Evolutionary conservation across 2,888 invertebrate genomes (phyloP).

Genomic region (Tetragnatha montana): DNA sequence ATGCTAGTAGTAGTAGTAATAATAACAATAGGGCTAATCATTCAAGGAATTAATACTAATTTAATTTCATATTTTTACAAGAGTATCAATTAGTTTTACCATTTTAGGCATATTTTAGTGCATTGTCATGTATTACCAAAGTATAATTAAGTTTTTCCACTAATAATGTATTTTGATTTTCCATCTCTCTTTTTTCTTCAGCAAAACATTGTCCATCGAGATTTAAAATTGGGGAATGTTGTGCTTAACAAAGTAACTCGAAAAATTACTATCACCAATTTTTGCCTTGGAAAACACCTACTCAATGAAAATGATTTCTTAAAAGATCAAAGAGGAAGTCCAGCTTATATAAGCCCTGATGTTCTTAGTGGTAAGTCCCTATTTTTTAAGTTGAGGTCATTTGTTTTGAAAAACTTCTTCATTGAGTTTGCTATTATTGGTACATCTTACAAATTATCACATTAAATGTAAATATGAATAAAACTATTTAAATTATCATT

Average conservation of each 20-base stretch:
- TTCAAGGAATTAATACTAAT: too few species aligned
- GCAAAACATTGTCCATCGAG: conserved; percentile 86
- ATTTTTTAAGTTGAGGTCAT: background rate
- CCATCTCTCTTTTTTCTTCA: conserved; percentile 74
- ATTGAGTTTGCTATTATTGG: background rate
- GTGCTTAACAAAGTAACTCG: conserved; percentile 83
- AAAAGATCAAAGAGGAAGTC: conserved; percentile 86
- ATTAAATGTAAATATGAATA: background rate
- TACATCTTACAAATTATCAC: background rate
- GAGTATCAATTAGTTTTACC: too few species aligned
- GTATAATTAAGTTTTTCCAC: too few species aligned
- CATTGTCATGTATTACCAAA: too few species aligned
- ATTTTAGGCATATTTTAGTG: too few species aligned
- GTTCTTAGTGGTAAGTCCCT: conserved; percentile 81
- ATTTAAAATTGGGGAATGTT: conserved; percentile 86
- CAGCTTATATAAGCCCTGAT: conserved; percentile 88
- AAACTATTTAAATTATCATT: too few species aligned
- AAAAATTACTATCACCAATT: conserved; percentile 83
- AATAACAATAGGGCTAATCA: too few species aligned
- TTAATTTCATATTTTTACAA: too few species aligned
- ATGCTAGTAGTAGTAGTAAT: too few species aligned
- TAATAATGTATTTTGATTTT: too few species aligned
- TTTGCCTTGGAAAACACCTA: conserved; percentile 85
- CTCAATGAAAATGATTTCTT: conserved; percentile 84
- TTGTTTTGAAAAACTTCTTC: background rate